These are phyloP conservation scores for Solenodon paradoxus DNA, from an alignment of 2,113 vertebrate species.

Conservation along the genomic window DNA sequence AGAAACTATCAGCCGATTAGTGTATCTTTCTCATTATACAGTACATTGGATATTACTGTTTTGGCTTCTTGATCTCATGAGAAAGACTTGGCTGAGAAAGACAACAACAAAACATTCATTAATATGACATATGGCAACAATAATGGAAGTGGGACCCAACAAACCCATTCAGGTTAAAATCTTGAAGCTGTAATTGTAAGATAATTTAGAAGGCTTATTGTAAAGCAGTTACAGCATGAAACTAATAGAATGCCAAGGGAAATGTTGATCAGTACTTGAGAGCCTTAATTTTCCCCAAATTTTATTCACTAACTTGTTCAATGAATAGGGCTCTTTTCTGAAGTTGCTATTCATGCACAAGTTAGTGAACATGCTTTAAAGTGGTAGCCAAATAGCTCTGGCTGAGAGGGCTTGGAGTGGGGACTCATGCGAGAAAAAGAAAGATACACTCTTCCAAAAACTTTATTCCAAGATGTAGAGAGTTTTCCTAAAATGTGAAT, in stretches of 20 bases:
- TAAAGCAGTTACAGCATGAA: constrained; percentile 64
- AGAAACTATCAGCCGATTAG: neutral
- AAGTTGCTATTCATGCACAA: constrained; percentile 48
- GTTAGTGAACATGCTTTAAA: neutral
- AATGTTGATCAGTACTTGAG: constrained; percentile 61
- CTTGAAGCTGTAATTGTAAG: constrained; percentile 69
- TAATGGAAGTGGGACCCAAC: constrained; percentile 60
- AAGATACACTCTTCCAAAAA: neutral
- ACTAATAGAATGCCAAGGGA: constrained; percentile 60
- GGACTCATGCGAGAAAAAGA: constrained; percentile 1
- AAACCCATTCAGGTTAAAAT: constrained; percentile 69
- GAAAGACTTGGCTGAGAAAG: constrained; percentile 62
- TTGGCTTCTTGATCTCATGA: constrained; percentile 57
- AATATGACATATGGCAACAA: constrained; percentile 64
- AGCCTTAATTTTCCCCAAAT: constrained; percentile 69
- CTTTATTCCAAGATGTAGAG: neutral
- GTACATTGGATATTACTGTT: constrained; percentile 57
- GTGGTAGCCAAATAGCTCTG: neutral
- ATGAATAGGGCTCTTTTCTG: constrained; percentile 57
- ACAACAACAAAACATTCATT: constrained; percentile 59
- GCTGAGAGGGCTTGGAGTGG: neutral
- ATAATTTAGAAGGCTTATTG: constrained; percentile 61
- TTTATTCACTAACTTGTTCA: constrained; percentile 65
- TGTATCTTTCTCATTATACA: constrained; percentile 45
- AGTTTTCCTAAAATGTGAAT: neutral